A percentile compares a stretch with the other conserved stretches of the same genome.
These are phyloP conservation scores for Leptosomus discolor DNA, from an alignment of 2,113 vertebrate species.

Conservation along the genomic window DNA sequence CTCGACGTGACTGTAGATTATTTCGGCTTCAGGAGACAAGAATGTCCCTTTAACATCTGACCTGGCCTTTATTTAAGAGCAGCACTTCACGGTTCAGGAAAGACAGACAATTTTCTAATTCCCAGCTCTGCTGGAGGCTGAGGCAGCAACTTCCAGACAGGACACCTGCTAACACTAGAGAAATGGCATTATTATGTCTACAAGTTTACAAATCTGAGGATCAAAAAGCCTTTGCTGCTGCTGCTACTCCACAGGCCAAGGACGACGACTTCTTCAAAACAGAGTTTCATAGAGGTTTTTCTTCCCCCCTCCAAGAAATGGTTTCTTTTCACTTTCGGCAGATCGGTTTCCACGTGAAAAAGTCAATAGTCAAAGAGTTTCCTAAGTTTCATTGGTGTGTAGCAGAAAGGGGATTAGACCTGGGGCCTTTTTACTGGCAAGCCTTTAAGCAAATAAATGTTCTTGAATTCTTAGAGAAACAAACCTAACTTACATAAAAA, in stretches of 20 bases:
- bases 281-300: slow-evolving; percentile 38
- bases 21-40: slow-evolving; percentile 74
- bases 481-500: slow-evolving; percentile 46
- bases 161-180: slow-evolving; percentile 75
- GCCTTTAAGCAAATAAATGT: slow-evolving; percentile 65
- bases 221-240: slow-evolving; percentile 72
- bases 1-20: slow-evolving; percentile 70
- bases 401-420: slow-evolving; percentile 67
- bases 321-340: slow-evolving; percentile 60
- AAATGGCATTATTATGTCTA: slow-evolving; percentile 75
- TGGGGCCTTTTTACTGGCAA: slow-evolving; percentile 65
- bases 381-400: slow-evolving; percentile 62
- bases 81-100: slow-evolving; percentile 76
- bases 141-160: slow-evolving; percentile 74
- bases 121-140: slow-evolving; percentile 73
- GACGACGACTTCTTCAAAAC: slow-evolving; percentile 62
- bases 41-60: slow-evolving; percentile 77
- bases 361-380: slow-evolving; percentile 70
- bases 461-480: slow-evolving; percentile 54
- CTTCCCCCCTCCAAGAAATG: slow-evolving; percentile 9
- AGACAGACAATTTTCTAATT: slow-evolving; percentile 77
- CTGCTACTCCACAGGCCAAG: slow-evolving; percentile 65
- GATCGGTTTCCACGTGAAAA: slow-evolving; percentile 69
- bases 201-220: slow-evolving; percentile 77
- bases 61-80: slow-evolving; percentile 77